phyloP scores from a whole-genome alignment of 2,113 vertebrate genomes.

The Chaetorhynchus papuensis region DNA sequence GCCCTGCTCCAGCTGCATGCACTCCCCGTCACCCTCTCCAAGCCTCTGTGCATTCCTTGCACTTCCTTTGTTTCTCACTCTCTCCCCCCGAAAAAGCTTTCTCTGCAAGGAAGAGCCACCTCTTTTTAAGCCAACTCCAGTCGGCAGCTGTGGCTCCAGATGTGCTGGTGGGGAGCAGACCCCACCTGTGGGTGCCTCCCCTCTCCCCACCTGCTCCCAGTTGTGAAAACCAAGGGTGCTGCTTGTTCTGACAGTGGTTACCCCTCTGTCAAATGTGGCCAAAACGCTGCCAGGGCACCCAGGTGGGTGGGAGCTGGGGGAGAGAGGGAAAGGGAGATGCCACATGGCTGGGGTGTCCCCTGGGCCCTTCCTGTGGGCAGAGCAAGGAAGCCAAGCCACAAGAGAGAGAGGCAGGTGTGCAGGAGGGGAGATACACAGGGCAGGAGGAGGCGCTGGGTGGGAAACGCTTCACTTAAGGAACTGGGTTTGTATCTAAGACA shows the following conservation, averaged over 20 bases:
- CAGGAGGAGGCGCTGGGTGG: neutral
- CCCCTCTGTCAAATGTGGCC: neutral
- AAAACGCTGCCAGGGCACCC: neutral
- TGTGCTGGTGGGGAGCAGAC: neutral
- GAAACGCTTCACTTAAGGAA: neutral
- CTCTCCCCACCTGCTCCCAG: neutral
- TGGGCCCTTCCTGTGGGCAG: neutral
- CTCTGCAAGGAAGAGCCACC: neutral
- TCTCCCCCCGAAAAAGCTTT: rapidly evolving
- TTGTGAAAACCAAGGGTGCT: neutral
- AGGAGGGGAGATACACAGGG: neutral
- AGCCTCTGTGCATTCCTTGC: neutral
- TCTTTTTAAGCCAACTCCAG: rapidly evolving
- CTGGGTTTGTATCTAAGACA: rapidly evolving
- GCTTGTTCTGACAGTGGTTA: neutral
- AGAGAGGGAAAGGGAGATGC: neutral
- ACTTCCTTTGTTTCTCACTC: neutral
- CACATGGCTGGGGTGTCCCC: rapidly evolving
- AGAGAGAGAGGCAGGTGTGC: neutral
- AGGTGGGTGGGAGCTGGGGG: neutral
- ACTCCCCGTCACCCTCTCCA: rapidly evolving
- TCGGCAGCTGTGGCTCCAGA: conserved; percentile 1
- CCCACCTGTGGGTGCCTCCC: neutral
- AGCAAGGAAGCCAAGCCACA: neutral
- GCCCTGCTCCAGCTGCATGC: neutral